Percentiles rank a stretch among this genome's conserved stretches.
phyloP scores from a whole-genome alignment of 1,140 invertebrate genomes.

The Sminthurides bifidus region DNA sequence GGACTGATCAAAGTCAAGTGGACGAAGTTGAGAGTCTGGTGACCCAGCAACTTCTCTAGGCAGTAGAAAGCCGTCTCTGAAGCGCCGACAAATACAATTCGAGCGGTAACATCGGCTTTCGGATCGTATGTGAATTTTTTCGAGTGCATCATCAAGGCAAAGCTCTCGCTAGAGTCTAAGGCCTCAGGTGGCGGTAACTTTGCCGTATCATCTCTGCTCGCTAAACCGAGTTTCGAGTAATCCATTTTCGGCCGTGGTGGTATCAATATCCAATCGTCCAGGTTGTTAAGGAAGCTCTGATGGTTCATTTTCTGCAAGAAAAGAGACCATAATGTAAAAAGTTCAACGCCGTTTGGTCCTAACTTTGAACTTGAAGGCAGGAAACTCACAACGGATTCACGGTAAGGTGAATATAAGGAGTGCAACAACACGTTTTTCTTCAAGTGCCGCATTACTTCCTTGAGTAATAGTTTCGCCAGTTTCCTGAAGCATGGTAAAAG shows the following conservation, averaged over 20 bases:
- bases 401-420: constrained; percentile 36
- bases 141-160: constrained; percentile 8
- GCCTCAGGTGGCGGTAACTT: constrained; percentile 5
- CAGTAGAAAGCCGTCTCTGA: constrained; percentile 56
- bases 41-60: constrained; percentile 49
- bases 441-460: constrained; percentile 45
- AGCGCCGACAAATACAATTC: constrained; percentile 60
- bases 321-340: not conserved
- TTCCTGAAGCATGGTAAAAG: constrained; percentile 46
- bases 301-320: constrained; percentile 11
- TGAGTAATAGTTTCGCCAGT: constrained; percentile 45
- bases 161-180: not conserved
- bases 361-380: not conserved
- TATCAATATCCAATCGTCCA: constrained; percentile 23
- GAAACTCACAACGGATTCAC: not conserved
- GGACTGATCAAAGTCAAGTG: constrained; percentile 52
- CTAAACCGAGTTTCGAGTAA: constrained; percentile 18
- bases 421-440: constrained; percentile 40
- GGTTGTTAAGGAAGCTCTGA: constrained; percentile 22
- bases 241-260: constrained; percentile 20
- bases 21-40: constrained; percentile 39
- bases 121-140: constrained; percentile 31
- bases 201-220: constrained; percentile 15
- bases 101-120: constrained; percentile 43
- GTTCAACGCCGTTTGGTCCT: not conserved